Conservation (phyloP, 1,140 invertebrate genomes). For the Belonocnema kinseyi region DNA sequence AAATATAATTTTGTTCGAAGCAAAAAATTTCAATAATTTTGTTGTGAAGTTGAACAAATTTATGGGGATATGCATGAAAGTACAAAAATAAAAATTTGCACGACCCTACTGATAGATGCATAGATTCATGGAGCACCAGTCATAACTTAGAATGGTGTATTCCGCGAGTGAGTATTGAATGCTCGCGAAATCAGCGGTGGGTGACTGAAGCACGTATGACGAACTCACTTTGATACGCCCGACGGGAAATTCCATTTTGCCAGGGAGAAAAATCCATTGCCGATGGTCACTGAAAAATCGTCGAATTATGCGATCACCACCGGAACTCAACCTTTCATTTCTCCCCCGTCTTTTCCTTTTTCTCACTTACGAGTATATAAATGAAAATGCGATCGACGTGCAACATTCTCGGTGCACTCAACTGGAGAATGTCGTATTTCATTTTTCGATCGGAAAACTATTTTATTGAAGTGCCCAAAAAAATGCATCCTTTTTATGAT, state of each 20-base stretch:
- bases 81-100: too few relatives aligned
- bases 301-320: constrained; percentile 43
- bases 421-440: constrained; percentile 15
- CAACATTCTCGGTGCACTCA: constrained; percentile 7
- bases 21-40: too few relatives aligned
- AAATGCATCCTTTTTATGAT: not conserved
- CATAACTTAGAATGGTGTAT: constrained; percentile 67
- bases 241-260: constrained; percentile 58
- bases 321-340: constrained; percentile 19
- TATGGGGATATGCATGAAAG: too few relatives aligned
- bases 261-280: constrained; percentile 64
- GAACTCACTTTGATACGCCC: constrained; percentile 57
- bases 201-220: constrained; percentile 70
- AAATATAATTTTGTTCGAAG: too few relatives aligned
- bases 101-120: too few relatives aligned
- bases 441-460: not conserved
- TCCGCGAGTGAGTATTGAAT: constrained; percentile 59
- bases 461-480: not conserved
- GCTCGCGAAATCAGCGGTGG: constrained; percentile 65
- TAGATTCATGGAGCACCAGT: constrained; percentile 61
- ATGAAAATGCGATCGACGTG: constrained; percentile 9
- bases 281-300: constrained; percentile 57
- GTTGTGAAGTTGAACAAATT: too few relatives aligned
- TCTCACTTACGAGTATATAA: constrained; percentile 5
- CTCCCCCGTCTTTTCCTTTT: constrained; percentile 15